Conservation (phyloP, 2,113 vertebrate species). For the Forbesichthys agassizii region DNA sequence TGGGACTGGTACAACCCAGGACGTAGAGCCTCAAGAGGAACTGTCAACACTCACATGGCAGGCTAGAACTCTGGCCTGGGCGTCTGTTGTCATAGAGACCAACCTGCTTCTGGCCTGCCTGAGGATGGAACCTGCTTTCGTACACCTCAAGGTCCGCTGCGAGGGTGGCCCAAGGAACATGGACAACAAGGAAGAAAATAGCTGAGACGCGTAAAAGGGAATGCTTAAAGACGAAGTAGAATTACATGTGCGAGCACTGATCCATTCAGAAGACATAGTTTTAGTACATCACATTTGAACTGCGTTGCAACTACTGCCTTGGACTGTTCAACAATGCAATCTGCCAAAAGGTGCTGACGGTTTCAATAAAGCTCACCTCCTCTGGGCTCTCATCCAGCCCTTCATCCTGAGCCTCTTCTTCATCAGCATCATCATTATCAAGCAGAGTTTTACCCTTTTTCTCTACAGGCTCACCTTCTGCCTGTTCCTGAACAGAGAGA, state of each 20-base stretch:
- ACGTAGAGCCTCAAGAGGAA: not conserved
- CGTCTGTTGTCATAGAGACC: conserved; percentile 83
- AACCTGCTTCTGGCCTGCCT: conserved; percentile 88
- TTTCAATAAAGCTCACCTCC: conserved; percentile 74
- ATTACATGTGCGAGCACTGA: not conserved
- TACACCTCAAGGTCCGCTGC: conserved; percentile 86
- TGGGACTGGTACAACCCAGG: not conserved
- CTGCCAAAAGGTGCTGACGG: no score
- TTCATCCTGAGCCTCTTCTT: conserved; percentile 54
- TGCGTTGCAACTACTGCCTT: not conserved
- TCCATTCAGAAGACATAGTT: not conserved
- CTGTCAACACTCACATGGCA: conserved; percentile 87
- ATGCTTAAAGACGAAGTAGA: no score
- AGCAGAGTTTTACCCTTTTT: conserved; percentile 84
- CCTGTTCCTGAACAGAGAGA: conserved; percentile 72
- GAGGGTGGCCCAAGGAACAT: not conserved
- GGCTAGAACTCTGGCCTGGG: conserved; percentile 80
- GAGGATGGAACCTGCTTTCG: conserved; percentile 88
- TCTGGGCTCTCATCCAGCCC: conserved; percentile 76
- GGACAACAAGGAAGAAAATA: not conserved
- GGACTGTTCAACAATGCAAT: not conserved
- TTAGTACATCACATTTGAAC: no score
- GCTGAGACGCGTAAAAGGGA: not conserved
- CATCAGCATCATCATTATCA: conserved; percentile 61
- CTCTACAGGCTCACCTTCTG: conserved; percentile 80